phyloP scores from a whole-genome alignment of 2,888 invertebrate species.

The Trachelus stipa region DNA sequence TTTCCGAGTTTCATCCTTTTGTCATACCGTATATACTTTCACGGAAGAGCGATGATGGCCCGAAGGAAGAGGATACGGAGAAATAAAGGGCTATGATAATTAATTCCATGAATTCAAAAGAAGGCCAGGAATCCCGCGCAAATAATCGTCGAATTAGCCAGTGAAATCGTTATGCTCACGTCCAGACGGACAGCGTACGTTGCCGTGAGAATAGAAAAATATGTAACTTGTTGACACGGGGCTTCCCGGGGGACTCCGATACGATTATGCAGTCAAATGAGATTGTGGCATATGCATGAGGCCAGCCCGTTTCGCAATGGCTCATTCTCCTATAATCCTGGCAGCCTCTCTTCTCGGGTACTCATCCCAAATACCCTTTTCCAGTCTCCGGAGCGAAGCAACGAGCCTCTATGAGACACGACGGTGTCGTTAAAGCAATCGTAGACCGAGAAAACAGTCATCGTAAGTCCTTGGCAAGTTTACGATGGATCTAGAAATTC shows the following conservation, averaged over 20 bases:
- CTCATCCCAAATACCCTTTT: constrained; percentile 18
- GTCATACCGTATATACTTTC: not conserved
- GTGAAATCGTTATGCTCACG: not conserved
- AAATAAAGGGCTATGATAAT: not conserved
- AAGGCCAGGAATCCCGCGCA: not conserved
- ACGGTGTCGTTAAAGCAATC: constrained; percentile 39
- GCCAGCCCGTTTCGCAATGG: constrained; percentile 30
- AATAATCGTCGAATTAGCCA: not conserved
- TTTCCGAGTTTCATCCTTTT: not conserved
- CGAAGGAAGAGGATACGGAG: not conserved
- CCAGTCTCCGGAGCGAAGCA: constrained; percentile 17
- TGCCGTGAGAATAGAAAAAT: constrained; percentile 48
- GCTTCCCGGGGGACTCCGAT: constrained; percentile 56
- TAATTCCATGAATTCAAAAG: not conserved
- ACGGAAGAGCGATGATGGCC: not conserved
- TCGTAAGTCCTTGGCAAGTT: not conserved
- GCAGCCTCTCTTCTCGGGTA: constrained; percentile 12
- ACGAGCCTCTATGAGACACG: constrained; percentile 42
- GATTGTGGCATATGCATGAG: constrained; percentile 67
- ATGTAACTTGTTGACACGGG: constrained; percentile 64
- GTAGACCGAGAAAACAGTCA: not conserved
- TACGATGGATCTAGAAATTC: not conserved
- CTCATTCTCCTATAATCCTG: constrained; percentile 16
- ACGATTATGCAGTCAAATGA: constrained; percentile 67
- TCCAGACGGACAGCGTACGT: not conserved